Base-by-base conservation (phyloP, 2,888 invertebrate genomes). In the Aphelenchoides bicaudatus region DNA sequence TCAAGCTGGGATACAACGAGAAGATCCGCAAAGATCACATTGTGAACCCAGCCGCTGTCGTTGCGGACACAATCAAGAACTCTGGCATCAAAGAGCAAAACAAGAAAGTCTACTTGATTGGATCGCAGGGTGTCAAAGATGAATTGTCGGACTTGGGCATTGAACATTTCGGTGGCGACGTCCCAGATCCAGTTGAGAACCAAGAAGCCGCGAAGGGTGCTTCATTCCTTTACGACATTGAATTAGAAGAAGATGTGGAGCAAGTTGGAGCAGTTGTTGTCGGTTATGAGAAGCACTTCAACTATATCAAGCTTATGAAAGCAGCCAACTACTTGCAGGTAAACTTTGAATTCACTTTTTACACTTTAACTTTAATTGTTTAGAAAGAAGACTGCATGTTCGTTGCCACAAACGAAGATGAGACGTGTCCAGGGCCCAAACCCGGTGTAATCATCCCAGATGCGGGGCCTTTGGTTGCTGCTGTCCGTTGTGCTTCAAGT, bases 401-500 rank as follows among this genome's bases (percentile, higher is more conserved):
- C 79, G 83, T 96, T 56, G 94, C 88, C 0, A 92, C 94, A 4
- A 96, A 96, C 79, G 89, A 88, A 0, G 96, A 96, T 81, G 89
- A 91, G 78, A 85, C 88, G 59, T 89, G 88, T 76, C 90, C 89
- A 0, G 73, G 74, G 34, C 81, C 80, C 58, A 80, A 79, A 56
- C 79, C 71, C 23, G 72, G 78, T 48, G 69, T 84, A 13, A 81
- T 83, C 21, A 84, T 86, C 59, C 87, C 88, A 59, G 87, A 88
- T 82, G 76, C 76, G 21, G 74, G 94, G 0, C 86, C 88, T 56
- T 85, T 94, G 59, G 89, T 96, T 0, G 84, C 85, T 58, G 88
- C 91, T 13, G 86, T 96, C 10, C 87, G 88, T 80, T 88, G 88
- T 6, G 89, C 89, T 68, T 85, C 90, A 0, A 87, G 87, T 62